These are phyloP conservation scores for Lysiphlebus fabarum DNA, from an alignment of 1,140 invertebrate genomes.

Conservation along the genomic window DNA sequence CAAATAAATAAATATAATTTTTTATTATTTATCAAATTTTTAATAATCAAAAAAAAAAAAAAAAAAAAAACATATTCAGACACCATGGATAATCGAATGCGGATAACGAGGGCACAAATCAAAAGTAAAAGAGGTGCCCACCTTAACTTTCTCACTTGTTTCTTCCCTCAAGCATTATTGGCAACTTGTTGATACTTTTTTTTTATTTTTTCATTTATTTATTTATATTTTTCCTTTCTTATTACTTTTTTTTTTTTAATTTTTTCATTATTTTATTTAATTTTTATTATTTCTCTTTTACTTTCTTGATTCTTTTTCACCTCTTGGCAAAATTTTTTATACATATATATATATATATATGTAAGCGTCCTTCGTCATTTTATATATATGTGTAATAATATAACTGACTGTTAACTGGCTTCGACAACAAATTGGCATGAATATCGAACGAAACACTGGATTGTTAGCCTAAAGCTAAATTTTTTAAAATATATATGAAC, in stretches of 20 bases:
- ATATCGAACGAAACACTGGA: slow-evolving; percentile 24
- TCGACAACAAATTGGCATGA: slow-evolving; percentile 50
- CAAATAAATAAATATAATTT: no score
- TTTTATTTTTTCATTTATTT: slow-evolving; percentile 9
- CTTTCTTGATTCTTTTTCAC: slow-evolving; percentile 8
- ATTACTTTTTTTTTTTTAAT: background rate
- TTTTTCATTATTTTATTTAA: slow-evolving; percentile 3
- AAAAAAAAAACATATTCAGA: no score
- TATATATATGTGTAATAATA: slow-evolving; percentile 32
- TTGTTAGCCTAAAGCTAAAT: slow-evolving; percentile 15
- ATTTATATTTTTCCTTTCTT: slow-evolving; percentile 28
- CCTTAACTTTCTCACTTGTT: slow-evolving; percentile 36
- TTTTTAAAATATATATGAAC: background rate
- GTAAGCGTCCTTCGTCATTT: slow-evolving; percentile 3
- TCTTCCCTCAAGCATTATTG: slow-evolving; percentile 13
- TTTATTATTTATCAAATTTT: no score
- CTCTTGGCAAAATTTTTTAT: slow-evolving; percentile 18
- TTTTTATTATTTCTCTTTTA: slow-evolving; percentile 28
- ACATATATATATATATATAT: background rate
- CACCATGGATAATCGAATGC: slow-evolving; percentile 13
- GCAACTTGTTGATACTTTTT: background rate
- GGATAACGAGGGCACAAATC: slow-evolving; percentile 46
- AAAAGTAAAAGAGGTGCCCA: slow-evolving; percentile 24
- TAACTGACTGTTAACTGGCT: slow-evolving; percentile 31
- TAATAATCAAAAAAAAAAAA: no score